These are phyloP conservation scores for Sterna hirundo DNA, from an alignment of 2,113 vertebrate species.

Conservation along the genomic window DNA sequence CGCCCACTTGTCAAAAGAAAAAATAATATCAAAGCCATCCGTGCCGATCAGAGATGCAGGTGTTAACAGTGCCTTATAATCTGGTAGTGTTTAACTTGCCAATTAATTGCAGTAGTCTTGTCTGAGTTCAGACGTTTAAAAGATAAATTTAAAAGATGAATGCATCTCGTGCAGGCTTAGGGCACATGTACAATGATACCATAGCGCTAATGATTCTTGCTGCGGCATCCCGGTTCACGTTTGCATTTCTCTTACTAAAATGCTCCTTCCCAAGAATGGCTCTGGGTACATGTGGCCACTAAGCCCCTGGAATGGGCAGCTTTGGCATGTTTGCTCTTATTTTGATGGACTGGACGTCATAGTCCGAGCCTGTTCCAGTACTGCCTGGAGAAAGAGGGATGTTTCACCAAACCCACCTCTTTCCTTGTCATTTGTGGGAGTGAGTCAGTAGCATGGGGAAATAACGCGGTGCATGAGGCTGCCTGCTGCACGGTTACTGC, in stretches of 20 bases:
- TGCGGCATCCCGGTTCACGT: background rate
- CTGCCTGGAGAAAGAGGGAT: background rate
- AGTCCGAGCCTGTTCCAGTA: background rate
- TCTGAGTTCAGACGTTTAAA: background rate
- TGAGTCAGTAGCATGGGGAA: background rate
- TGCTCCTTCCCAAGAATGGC: background rate
- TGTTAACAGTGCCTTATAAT: slow-evolving; percentile 58
- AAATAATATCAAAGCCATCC: slow-evolving; percentile 60
- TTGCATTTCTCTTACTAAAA: background rate
- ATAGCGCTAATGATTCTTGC: background rate
- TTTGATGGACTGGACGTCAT: background rate
- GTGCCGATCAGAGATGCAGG: slow-evolving; percentile 50
- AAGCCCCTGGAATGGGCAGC: background rate
- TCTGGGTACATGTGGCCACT: fast-evolving
- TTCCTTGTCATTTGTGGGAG: background rate
- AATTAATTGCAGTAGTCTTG: slow-evolving; percentile 44
- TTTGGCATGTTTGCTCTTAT: background rate
- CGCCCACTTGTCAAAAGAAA: slow-evolving; percentile 57
- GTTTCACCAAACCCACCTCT: background rate
- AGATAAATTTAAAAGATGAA: slow-evolving; percentile 64
- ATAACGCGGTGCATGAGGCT: fast-evolving
- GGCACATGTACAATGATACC: background rate
- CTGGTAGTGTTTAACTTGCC: slow-evolving; percentile 59
- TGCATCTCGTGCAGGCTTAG: background rate
- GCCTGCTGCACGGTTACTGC: background rate